Evolutionary conservation across 1,140 invertebrate species (phyloP).

Genomic region (Matsumurasca onukii): DNA sequence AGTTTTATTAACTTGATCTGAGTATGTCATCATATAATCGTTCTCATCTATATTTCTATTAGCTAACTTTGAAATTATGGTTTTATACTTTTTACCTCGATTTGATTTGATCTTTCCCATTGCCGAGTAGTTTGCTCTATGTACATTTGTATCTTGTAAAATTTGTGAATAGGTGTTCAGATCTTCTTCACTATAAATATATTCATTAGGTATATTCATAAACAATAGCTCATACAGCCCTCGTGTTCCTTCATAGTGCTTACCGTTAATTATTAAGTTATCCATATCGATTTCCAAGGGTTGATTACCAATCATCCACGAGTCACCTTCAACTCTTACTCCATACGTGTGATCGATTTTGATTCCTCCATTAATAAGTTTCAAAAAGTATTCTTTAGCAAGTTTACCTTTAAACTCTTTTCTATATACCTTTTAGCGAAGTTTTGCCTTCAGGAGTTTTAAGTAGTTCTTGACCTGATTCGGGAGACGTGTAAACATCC

Average conservation of each 20-base stretch:
- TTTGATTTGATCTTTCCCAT: slow-evolving; percentile 6
- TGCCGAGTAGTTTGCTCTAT: slow-evolving; percentile 8
- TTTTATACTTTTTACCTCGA: slow-evolving; percentile 11
- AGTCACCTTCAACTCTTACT: background rate
- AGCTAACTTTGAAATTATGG: background rate
- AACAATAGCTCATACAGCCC: slow-evolving; percentile 20
- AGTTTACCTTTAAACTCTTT: slow-evolving; percentile 8
- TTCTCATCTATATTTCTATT: background rate
- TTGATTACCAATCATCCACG: slow-evolving; percentile 14
- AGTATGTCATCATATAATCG: background rate
- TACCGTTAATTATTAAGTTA: background rate
- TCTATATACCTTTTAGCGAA: slow-evolving; percentile 1
- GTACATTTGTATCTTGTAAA: background rate
- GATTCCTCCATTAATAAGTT: slow-evolving; percentile 3
- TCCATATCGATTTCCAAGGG: background rate
- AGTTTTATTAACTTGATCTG: background rate
- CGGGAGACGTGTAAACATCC: too few species aligned
- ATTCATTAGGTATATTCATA: background rate
- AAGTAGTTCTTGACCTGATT: background rate
- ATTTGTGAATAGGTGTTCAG: background rate
- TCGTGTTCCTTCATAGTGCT: background rate
- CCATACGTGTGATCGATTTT: slow-evolving; percentile 16
- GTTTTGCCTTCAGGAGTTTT: slow-evolving; percentile 10
- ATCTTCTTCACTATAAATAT: slow-evolving; percentile 15
- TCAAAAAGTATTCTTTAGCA: slow-evolving; percentile 15